Conservation (phyloP, 2,113 vertebrate species). For the Sus scrofa region DNA sequence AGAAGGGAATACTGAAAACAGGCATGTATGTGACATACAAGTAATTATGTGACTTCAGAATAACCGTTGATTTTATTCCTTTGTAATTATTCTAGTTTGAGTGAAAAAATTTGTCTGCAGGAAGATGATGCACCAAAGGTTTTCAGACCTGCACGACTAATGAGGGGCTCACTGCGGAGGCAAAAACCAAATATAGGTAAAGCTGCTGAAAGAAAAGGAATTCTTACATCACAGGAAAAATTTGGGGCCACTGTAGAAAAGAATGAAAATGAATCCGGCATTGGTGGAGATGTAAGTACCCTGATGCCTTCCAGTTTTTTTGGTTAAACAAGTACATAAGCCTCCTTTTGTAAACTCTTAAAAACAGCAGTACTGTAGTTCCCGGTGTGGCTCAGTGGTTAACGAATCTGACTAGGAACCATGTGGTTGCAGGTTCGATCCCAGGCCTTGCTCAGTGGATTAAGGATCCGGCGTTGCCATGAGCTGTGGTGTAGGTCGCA, state of each 20-base stretch:
- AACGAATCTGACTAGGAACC: too few species aligned
- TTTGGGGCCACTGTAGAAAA: background rate
- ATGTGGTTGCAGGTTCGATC: too few species aligned
- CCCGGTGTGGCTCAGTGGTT: too few species aligned
- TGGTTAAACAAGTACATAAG: background rate
- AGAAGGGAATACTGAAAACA: constrained; percentile 4
- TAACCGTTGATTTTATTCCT: constrained; percentile 63
- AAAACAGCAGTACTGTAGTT: background rate
- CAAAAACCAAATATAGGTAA: constrained; percentile 85
- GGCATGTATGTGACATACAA: background rate
- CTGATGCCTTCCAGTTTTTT: background rate
- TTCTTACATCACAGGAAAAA: constrained; percentile 38
- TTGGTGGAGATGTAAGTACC: constrained; percentile 82
- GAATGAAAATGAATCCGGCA: constrained; percentile 8
- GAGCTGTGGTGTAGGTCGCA: too few species aligned
- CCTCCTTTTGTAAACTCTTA: background rate
- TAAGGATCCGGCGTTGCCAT: too few species aligned
- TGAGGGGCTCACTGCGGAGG: constrained; percentile 82
- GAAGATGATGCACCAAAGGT: constrained; percentile 56
- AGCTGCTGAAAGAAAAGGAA: constrained; percentile 74
- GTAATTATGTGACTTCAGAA: constrained; percentile 35
- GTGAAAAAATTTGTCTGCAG: constrained; percentile 68
- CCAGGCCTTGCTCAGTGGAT: too few species aligned
- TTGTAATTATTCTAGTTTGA: constrained; percentile 77
- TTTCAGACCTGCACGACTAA: constrained; percentile 71